phyloP scores from a whole-genome alignment of 2,113 vertebrate species.

The Chloebia gouldiae region DNA sequence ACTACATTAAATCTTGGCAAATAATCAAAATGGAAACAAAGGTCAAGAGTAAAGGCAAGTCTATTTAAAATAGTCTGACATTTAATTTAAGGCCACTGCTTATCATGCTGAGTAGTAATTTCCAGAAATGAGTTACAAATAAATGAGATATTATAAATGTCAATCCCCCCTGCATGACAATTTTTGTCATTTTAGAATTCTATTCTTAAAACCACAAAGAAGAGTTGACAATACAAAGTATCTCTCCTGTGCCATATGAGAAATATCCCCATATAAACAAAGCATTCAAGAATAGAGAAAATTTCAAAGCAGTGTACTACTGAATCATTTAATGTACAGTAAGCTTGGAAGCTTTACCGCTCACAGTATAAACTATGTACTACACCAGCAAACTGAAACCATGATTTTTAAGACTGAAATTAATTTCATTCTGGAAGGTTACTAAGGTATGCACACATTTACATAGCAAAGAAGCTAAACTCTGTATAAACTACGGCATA shows the following conservation, averaged over 20 bases:
- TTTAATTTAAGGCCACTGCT: not conserved
- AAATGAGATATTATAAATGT: not conserved
- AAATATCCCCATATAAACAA: not conserved
- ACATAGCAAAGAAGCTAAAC: not conserved
- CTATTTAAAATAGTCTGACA: not conserved
- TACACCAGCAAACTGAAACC: not conserved
- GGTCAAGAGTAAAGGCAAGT: not conserved
- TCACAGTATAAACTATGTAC: fast-evolving
- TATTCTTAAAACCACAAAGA: not conserved
- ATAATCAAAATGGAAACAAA: not conserved
- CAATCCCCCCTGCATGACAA: not conserved
- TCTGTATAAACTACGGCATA: not conserved
- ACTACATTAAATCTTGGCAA: not conserved
- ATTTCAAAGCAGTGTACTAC: not conserved
- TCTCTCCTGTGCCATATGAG: not conserved
- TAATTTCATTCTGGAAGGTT: not conserved
- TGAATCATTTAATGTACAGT: not conserved
- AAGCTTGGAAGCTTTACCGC: not conserved
- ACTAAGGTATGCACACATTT: not conserved
- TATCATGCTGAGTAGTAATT: not conserved
- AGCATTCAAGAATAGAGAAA: not conserved
- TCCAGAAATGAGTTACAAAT: not conserved
- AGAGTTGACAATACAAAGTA: not conserved
- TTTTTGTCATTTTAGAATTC: not conserved
- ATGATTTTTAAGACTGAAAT: not conserved